Conservation (phyloP, 2,113 vertebrate species). For the Chaetodon trifascialis region DNA sequence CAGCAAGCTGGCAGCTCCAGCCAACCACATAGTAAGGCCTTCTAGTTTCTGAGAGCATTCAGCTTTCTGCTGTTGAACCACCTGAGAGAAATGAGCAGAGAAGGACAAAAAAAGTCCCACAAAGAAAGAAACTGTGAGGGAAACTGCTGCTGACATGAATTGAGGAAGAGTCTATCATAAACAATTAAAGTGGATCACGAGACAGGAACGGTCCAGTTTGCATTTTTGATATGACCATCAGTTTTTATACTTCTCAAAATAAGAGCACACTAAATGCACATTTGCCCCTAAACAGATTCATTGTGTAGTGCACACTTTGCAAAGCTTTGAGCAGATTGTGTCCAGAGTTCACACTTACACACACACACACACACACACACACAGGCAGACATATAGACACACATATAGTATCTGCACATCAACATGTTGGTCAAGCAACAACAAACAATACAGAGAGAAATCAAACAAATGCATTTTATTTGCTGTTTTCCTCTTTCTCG, state of each 20-base stretch:
- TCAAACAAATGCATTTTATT: constrained; percentile 52
- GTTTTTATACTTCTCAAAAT: neutral
- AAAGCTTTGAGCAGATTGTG: constrained; percentile 85
- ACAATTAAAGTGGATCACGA: neutral
- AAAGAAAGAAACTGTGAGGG: constrained; percentile 23
- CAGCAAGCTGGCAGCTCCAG: constrained; percentile 86
- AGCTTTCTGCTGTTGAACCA: constrained; percentile 92
- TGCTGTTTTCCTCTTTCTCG: constrained; percentile 54
- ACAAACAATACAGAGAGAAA: constrained; percentile 57
- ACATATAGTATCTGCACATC: constrained; percentile 35
- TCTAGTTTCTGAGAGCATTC: constrained; percentile 91
- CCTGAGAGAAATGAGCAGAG: constrained; percentile 77
- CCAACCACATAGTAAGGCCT: constrained; percentile 89
- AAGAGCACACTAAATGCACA: constrained; percentile 6
- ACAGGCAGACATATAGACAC: constrained; percentile 59
- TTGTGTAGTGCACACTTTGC: constrained; percentile 61
- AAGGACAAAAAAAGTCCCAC: neutral
- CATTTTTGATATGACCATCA: neutral
- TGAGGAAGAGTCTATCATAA: accelerated
- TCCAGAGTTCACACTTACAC: constrained; percentile 79
- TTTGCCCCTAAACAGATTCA: neutral
- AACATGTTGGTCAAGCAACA: constrained; percentile 59
- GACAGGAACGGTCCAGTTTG: neutral
- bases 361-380: constrained; percentile 66
- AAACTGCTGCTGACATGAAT: neutral